Base-by-base conservation (phyloP, 2,113 vertebrate genomes). In the Numenius arquata region DNA sequence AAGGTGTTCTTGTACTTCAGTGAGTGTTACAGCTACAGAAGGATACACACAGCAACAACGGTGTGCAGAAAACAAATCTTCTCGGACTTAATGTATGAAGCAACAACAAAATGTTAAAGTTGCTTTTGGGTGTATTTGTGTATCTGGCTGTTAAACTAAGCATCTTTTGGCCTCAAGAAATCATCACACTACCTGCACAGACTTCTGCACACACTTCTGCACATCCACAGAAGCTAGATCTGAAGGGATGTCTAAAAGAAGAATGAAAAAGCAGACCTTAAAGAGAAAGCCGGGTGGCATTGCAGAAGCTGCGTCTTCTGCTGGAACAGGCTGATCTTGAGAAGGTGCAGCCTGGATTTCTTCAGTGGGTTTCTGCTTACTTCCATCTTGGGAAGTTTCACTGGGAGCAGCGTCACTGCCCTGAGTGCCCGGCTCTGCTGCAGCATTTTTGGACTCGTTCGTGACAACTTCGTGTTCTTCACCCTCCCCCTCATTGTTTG, bases 401-500 rank as follows among this genome's bases (percentile, higher is more conserved):
- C 84, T 76, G 36, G 83, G 30, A 43, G 91, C 61, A 19, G 59
- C 9, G 34, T 91, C 95, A 73, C 61, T 15, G 47, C 63, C 56
- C 12, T 89, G 92, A 63, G 82, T 8, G 9, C 66, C 70, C 19
- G 12, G 7, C 4, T 95, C 95, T 34, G 85, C 61, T 9, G 90
- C 3, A 3, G 5, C 47, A 66, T 95, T 94, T 91, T 86, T 75
- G 36, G 89, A 48, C 61, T 98, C 97, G 4, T 89, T 88, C 40
- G 88, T 2, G 4, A 63, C 0, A 1, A 30, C 12, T 19, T 98
- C 96, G 0, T 98, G 97, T 38, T 98, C 98, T 90, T 99, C 99
- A 88, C 98, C 99, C 32, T 99, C 99, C 2, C 98, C 99, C 96
- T 99, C 99, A 0, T 99, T 98, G 97, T 99, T 99, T 59, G 99